phyloP scores from a whole-genome alignment of 2,113 vertebrate genomes.

The Mugil cephalus region DNA sequence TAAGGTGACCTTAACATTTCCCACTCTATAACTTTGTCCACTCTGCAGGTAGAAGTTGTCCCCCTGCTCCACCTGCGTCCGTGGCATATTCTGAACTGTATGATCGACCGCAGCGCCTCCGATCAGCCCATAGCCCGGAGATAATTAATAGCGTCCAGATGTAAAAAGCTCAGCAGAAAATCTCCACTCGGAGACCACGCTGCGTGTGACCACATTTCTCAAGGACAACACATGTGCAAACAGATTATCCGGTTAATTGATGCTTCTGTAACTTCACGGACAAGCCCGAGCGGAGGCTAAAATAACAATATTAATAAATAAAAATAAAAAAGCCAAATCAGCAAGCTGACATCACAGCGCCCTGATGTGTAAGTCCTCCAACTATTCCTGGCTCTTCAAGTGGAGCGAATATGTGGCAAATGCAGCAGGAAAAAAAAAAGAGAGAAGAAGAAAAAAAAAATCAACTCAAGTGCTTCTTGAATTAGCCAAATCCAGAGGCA shows the following conservation, averaged over 20 bases:
- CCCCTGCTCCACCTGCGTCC: neutral
- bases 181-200: slow-evolving; percentile 23
- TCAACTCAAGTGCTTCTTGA: slow-evolving; percentile 43
- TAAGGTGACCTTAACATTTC: slow-evolving; percentile 73
- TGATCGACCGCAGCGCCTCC: slow-evolving; percentile 23
- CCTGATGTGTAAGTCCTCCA: slow-evolving; percentile 49
- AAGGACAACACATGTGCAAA: slow-evolving; percentile 54
- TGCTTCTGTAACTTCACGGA: slow-evolving; percentile 24
- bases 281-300: neutral
- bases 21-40: slow-evolving; percentile 57
- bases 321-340: neutral
- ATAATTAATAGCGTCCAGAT: slow-evolving; percentile 50
- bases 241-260: slow-evolving; percentile 15
- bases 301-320: slow-evolving; percentile 40
- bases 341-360: slow-evolving; percentile 17
- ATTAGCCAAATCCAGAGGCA: slow-evolving; percentile 38
- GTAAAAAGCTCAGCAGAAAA: slow-evolving; percentile 49
- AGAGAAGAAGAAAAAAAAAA: too few relatives aligned
- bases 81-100: slow-evolving; percentile 3
- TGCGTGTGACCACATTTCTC: slow-evolving; percentile 39
- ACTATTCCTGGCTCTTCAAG: slow-evolving; percentile 45
- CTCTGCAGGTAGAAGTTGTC: slow-evolving; percentile 31
- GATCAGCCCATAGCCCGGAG: slow-evolving; percentile 11
- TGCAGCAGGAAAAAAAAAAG: slow-evolving; percentile 36
- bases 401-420: slow-evolving; percentile 40